Evolutionary conservation across 2,113 vertebrate genomes (phyloP), one percentile per base, ranked within the genome.

Genomic region (Lontra canadensis): DNA sequence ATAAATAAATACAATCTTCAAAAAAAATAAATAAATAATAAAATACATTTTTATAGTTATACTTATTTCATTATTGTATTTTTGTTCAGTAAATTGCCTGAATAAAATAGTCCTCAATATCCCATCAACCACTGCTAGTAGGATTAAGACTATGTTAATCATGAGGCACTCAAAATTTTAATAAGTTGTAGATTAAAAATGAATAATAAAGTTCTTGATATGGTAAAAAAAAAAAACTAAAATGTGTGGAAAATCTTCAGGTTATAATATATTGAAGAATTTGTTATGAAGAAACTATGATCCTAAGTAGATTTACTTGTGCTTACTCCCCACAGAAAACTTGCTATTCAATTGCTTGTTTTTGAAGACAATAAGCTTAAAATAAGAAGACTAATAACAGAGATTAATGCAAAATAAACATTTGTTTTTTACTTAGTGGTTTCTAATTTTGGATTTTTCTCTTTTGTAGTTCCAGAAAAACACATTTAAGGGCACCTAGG

Each of bases 231-330:
- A 42, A 42, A 4, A 42, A 42, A 14, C 7, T 49, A 80, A 90
- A 39, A 88, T 69, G 61, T 42, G 26, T 20, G 26, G 73, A 59
- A 87, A 94, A 61, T 78, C 12, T 61, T 4, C n/a, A 91, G 26
- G 25, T 82, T 91, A 93, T 89, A 85, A 95, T 95, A 92, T 93
- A 93, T 92, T 96, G 11, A 96, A 96, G 12, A 92, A 76, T 73
- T 93, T 92, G 57, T 96, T 92, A 67, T 78, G n/a, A 88, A 81
- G 76, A 94, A 83, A 82, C 3, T 80, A 44, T 93, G 12, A 83
- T 14, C 9, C 13, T 14, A 80, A 98, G 80, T 23, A 92, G 29
- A 94, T 96, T 95, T 82, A 84, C 78, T 71, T 93, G 14, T 88
- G 34, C 88, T 94, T 96, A 21, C 12, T 69, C 9, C 36, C 44